Base-by-base conservation (phyloP, 2,113 vertebrate genomes). In the Beaufortia kweichowensis region DNA sequence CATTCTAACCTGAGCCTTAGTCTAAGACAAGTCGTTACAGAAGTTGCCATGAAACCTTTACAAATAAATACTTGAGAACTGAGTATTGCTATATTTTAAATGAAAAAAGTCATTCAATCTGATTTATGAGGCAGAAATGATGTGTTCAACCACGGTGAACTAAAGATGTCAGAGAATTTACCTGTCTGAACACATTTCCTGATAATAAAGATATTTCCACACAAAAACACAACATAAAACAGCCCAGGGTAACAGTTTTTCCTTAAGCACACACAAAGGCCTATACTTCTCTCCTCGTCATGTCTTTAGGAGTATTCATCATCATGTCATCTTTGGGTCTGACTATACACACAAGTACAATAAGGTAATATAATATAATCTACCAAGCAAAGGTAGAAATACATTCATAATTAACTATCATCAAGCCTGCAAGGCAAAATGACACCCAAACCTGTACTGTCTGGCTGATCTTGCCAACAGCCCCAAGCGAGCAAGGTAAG, bases 401-500 rank as follows among this genome's bases (percentile, higher is more conserved):
- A 35, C 10, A 14, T 61, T 19, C 23, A 17, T 48, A 15, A 46
- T 48, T 21, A 24, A 28, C 23, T 8, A 21, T 0, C 19, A 53
- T n/a, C 19, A 53, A 9, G 2, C 48, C 48, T 53, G n/a, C 6
- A 21, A 53, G 19, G n/a, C 48, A 53, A 8, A 21, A 53, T 21
- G 39, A 48, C 55, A 46, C 39, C 23, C 24, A 61, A 61, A 29
- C 56, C 24, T n/a, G 57, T 48, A 35, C 56, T 4, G 15, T 41
- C 68, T 71, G 53, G 21, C 53, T 26, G 66, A 55, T 55, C 66
- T 69, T 21, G 48, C 29, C 65, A 48, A 26, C 43, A 50, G 65
- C 26, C 0, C 17, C 8, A 68, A 50, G 65, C 43, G 1, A 50
- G 26, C 43, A 14, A 31, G 65, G 26, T 50, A 50, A 68, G 28